These are phyloP conservation scores for Neogale vison DNA, from an alignment of 2,113 vertebrate genomes.

Conservation along the genomic window DNA sequence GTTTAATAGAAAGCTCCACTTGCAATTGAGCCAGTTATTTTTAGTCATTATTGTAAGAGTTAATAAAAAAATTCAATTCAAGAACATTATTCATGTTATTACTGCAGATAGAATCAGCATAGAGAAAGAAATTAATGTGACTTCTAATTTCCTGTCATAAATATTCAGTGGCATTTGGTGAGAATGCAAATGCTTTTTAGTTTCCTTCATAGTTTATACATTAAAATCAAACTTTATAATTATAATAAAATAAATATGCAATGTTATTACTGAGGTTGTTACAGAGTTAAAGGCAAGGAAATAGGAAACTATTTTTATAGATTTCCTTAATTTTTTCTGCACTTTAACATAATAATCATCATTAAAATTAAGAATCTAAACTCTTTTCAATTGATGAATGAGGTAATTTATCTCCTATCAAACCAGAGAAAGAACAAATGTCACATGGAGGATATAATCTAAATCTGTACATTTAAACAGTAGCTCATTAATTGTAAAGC, in stretches of 20 bases:
- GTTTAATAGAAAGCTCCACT: neutral
- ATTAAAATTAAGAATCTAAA: slow-evolving; percentile 57
- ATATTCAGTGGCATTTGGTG: slow-evolving; percentile 77
- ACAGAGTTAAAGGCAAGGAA: slow-evolving; percentile 47
- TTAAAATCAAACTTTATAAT: slow-evolving; percentile 74
- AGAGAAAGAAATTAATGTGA: slow-evolving; percentile 68
- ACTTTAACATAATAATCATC: slow-evolving; percentile 51
- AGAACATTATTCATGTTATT: slow-evolving; percentile 70
- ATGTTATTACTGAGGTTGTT: slow-evolving; percentile 56
- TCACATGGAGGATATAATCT: neutral
- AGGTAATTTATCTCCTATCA: slow-evolving; percentile 2
- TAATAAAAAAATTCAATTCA: slow-evolving; percentile 60
- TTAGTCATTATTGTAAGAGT: slow-evolving; percentile 61
- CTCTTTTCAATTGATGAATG: slow-evolving; percentile 38
- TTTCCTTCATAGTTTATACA: slow-evolving; percentile 68
- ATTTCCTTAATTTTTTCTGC: slow-evolving; percentile 51
- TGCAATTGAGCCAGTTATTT: slow-evolving; percentile 30
- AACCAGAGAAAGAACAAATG: neutral
- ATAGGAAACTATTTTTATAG: slow-evolving; percentile 50
- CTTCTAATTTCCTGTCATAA: slow-evolving; percentile 78
- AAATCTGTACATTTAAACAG: neutral
- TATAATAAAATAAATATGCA: slow-evolving; percentile 75
- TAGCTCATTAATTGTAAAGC: neutral
- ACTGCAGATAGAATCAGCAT: slow-evolving; percentile 65
- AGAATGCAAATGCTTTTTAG: slow-evolving; percentile 69